A percentile compares a stretch with the other conserved stretches of the same genome.
These are phyloP conservation scores for Neodiprion virginianus DNA, from an alignment of 1,140 invertebrate species.

Conservation along the genomic window DNA sequence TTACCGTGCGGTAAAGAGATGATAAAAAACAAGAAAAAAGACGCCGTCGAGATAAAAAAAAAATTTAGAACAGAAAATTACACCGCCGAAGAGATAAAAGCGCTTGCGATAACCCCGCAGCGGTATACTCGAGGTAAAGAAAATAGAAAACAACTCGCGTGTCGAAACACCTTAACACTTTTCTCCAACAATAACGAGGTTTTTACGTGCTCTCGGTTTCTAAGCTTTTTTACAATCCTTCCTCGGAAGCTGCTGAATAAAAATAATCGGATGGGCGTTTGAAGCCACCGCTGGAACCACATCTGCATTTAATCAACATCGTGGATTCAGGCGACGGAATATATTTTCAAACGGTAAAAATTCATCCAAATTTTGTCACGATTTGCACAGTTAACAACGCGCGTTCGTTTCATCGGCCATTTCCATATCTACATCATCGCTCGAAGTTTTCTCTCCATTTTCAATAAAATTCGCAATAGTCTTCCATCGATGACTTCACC, in stretches of 20 bases:
- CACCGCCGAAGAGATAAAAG: not conserved
- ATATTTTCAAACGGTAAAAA: not conserved
- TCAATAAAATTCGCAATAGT: too few species aligned
- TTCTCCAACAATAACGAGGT: not conserved
- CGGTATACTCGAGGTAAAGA: not conserved
- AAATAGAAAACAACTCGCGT: constrained; percentile 1
- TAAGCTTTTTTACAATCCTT: not conserved
- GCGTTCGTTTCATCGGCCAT: too few species aligned
- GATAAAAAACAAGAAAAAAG: too few species aligned
- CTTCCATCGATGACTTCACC: too few species aligned
- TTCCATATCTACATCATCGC: too few species aligned
- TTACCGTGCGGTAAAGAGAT: not conserved
- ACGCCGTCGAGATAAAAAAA: not conserved
- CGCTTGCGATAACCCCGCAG: constrained; percentile 4
- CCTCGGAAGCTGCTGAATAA: constrained; percentile 1
- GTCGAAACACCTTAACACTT: constrained; percentile 4
- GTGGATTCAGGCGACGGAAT: too few species aligned
- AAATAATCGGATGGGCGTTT: not conserved
- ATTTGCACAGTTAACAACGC: not conserved
- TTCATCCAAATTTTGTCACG: constrained; percentile 1
- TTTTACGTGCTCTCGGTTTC: not conserved
- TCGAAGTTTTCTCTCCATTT: too few species aligned
- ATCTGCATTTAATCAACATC: too few species aligned
- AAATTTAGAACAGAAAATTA: not conserved
- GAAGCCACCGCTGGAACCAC: too few species aligned